Evolutionary conservation across 2,888 invertebrate species (phyloP).

Genomic region (Archips crataeganus): DNA sequence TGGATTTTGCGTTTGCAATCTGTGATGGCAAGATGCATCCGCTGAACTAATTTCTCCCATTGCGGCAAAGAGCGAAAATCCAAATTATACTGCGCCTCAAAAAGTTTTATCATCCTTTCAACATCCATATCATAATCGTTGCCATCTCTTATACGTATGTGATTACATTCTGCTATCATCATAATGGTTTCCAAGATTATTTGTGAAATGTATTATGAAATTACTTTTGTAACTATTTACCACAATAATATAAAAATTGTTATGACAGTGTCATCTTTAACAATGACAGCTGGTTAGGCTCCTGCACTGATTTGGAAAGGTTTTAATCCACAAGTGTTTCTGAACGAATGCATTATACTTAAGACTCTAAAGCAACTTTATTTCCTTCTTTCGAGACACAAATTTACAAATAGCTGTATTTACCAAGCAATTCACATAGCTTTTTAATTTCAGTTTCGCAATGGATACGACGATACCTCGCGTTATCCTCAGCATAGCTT

Average conservation of each 20-base stretch:
- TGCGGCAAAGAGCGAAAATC: slow-evolving; percentile 65
- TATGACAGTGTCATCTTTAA: slow-evolving; percentile 8
- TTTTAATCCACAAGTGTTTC: not conserved
- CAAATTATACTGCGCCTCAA: slow-evolving; percentile 63
- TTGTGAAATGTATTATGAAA: slow-evolving; percentile 5
- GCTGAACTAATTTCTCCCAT: slow-evolving; percentile 66
- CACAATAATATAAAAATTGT: not conserved
- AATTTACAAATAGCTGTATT: not conserved
- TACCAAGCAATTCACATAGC: not conserved
- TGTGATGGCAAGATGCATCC: slow-evolving; percentile 56
- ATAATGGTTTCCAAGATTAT: slow-evolving; percentile 32
- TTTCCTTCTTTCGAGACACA: not conserved
- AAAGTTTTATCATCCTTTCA: slow-evolving; percentile 60
- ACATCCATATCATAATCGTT: slow-evolving; percentile 57
- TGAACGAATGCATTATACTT: not conserved
- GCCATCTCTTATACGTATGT: slow-evolving; percentile 62
- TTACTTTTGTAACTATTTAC: not conserved
- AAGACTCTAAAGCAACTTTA: too few species aligned
- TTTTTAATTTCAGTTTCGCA: slow-evolving; percentile 59
- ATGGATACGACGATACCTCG: slow-evolving; percentile 79
- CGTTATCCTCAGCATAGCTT: slow-evolving; percentile 77
- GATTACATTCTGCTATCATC: slow-evolving; percentile 57
- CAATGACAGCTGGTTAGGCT: not conserved
- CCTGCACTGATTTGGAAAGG: not conserved
- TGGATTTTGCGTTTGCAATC: slow-evolving; percentile 62